These are phyloP conservation scores for Porites divaricata DNA, from an alignment of 92 coral and sea anemone genomes.

Conservation along the genomic window DNA sequence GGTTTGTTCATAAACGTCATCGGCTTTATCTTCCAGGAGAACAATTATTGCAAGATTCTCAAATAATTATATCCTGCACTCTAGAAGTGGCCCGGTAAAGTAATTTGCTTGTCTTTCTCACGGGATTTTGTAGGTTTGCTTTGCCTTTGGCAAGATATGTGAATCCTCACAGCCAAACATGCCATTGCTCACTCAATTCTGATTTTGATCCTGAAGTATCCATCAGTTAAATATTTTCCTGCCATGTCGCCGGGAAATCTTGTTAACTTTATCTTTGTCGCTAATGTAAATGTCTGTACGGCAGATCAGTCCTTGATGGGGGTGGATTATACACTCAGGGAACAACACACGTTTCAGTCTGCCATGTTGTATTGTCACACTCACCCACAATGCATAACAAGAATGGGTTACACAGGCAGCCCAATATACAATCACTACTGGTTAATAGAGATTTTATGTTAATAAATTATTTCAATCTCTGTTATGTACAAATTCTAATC, in stretches of 20 bases:
- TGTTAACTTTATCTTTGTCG: no score
- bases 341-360: no score
- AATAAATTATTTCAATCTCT: no score
- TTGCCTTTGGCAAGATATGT: neutral
- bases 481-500: neutral
- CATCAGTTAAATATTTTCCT: slow-evolving; percentile 6
- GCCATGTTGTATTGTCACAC: no score
- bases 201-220: slow-evolving; percentile 10
- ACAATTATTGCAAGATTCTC: neutral
- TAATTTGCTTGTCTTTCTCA: neutral
- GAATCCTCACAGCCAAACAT: neutral
- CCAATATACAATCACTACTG: no score
- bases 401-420: no score
- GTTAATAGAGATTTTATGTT: no score
- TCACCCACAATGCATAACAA: no score
- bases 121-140: neutral
- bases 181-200: slow-evolving; percentile 31
- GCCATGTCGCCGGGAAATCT: neutral
- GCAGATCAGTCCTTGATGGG: no score
- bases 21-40: neutral
- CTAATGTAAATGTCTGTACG: no score
- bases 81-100: neutral
- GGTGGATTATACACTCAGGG: no score
- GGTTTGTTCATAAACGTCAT: slow-evolving; percentile 10
- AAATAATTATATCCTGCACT: neutral